Base-by-base conservation (phyloP, 2,113 vertebrate species). In the Plecturocebus donacophilus region DNA sequence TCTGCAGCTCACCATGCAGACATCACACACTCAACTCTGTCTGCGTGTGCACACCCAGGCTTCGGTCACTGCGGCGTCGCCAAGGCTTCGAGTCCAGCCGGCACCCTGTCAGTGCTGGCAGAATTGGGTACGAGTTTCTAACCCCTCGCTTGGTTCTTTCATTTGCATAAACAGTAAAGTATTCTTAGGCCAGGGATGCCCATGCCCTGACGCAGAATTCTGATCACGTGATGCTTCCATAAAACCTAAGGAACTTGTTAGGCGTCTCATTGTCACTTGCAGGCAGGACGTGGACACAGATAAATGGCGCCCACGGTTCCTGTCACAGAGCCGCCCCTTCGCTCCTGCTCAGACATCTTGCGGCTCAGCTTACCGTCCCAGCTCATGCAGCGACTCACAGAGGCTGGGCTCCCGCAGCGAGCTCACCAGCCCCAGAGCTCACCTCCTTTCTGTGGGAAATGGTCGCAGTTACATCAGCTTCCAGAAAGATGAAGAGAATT, bases 11-110 rank as follows among this genome's bases (percentile, higher is more conserved):
- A 25, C 5, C 2, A 6, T 2, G 14, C 21, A 30, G 52, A 73
- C 23, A 5, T 20, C 23, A 6, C 12, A 23, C 38, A 30, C 49
- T 3, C 9, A 4, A 1, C 19, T 52, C 14, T 11, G 20, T 40
- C 20, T 40, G 0, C 0, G 0, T 42, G 25, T 21, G 25, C 42
- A 35, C 1, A 11, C 49, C 19, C 23, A 14, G 6, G 21, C 30
- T 11, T 0, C 0, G 5, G 45, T 16, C 20, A 3, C 30, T 16
- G 4, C 35, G 2, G 35, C 2, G 4, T 38, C 35, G 1, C 70
- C 23, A 2, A 9, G 5, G 1, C 47, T 70, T 3, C 8, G 38
- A 25, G 32, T n/a, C 52, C 7, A 12, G 11, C 27, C 66, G 27
- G 16, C 12, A 20, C 52, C 45, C 4, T 16, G 20, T 7, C 0